A percentile compares a stretch with the other conserved stretches of the same genome.
These are phyloP conservation scores for Biston stratarius DNA, from an alignment of 2,888 invertebrate species.

Conservation along the genomic window DNA sequence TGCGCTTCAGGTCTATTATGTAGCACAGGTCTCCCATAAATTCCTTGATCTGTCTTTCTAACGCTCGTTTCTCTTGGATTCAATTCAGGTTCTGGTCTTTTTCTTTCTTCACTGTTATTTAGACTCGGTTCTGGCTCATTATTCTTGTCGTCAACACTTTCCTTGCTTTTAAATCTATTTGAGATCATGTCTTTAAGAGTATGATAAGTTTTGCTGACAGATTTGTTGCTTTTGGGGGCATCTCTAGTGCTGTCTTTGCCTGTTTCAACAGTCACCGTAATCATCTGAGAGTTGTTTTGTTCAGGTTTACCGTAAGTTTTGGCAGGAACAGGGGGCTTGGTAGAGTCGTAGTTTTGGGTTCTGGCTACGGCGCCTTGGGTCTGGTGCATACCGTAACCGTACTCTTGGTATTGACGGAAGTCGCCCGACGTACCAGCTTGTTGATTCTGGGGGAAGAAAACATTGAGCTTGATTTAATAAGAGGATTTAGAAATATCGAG, in stretches of 20 bases:
- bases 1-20: constrained; percentile 78
- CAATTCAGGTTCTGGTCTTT: constrained; percentile 73
- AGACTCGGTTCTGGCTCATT: constrained; percentile 83
- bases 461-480: background rate
- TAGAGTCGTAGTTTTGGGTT: constrained; percentile 77
- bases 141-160: constrained; percentile 83
- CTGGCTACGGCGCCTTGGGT: constrained; percentile 71
- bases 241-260: constrained; percentile 86
- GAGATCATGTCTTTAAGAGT: constrained; percentile 94
- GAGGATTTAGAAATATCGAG: background rate
- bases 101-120: constrained; percentile 88
- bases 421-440: constrained; percentile 83
- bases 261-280: constrained; percentile 87
- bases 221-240: constrained; percentile 86
- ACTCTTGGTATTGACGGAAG: constrained; percentile 84
- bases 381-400: constrained; percentile 81
- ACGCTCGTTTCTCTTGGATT: constrained; percentile 76
- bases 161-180: constrained; percentile 90
- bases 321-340: constrained; percentile 81
- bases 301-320: constrained; percentile 78
- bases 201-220: constrained; percentile 93
- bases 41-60: constrained; percentile 86
- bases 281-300: constrained; percentile 80
- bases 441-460: constrained; percentile 68
- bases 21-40: constrained; percentile 87